Conservation (phyloP, 2,888 invertebrate species). For the Orthonevra nobilis region DNA sequence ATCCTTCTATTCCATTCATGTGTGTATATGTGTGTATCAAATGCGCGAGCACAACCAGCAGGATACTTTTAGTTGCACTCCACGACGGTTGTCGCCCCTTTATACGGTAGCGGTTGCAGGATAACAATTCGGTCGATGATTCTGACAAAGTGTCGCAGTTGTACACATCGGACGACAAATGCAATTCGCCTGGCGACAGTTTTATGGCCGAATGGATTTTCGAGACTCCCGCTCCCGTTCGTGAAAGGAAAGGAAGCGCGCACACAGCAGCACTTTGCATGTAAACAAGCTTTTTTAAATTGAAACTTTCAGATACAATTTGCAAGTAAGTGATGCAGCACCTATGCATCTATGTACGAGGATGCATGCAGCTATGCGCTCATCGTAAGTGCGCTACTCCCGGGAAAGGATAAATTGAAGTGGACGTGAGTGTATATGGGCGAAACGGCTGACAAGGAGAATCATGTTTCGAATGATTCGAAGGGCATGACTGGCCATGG, state of each 20-base stretch:
- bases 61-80: conserved; percentile 59
- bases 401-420: conserved; percentile 45
- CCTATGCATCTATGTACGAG: conserved; percentile 1
- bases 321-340: conserved; percentile 53
- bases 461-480: conserved; percentile 33
- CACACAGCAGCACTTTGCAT: conserved; percentile 59
- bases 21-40: conserved; percentile 47
- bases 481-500: conserved; percentile 30
- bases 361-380: conserved; percentile 23
- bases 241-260: conserved; percentile 13
- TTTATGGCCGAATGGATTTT: conserved; percentile 68
- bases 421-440: conserved; percentile 32
- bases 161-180: conserved; percentile 58
- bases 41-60: conserved; percentile 42
- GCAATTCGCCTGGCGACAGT: conserved; percentile 69
- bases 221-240: conserved; percentile 26
- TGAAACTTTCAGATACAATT: conserved; percentile 69
- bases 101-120: conserved; percentile 14
- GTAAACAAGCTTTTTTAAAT: conserved; percentile 69
- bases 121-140: conserved; percentile 54
- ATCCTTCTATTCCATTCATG: conserved; percentile 46
- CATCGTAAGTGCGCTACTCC: conserved; percentile 26
- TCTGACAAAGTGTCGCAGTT: conserved; percentile 65
- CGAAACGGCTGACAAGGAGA: conserved; percentile 43
- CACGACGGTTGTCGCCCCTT: conserved; percentile 57